phyloP scores from a whole-genome alignment of 2,113 vertebrate genomes.

The Muntiacus muntjak region DNA sequence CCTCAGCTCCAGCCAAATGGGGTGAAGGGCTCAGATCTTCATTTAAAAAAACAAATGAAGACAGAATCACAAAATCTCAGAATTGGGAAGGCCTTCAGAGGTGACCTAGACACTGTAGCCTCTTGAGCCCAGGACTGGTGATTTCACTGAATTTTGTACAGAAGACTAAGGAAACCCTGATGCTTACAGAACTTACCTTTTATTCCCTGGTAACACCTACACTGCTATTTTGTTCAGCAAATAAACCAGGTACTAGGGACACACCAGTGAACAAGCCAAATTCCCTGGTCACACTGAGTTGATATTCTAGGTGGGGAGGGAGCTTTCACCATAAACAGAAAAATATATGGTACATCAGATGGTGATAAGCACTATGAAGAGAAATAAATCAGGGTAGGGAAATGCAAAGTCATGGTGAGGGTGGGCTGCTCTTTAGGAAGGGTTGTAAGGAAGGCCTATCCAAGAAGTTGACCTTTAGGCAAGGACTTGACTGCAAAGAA shows the following conservation, averaged over 20 bases:
- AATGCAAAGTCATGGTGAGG: background rate
- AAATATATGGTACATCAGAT: background rate
- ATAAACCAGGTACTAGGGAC: background rate
- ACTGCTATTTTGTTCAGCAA: background rate
- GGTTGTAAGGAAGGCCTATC: background rate
- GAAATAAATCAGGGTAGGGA: background rate
- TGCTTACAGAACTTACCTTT: background rate
- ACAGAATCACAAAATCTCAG: background rate
- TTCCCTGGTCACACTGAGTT: background rate
- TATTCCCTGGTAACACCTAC: background rate
- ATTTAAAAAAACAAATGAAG: background rate
- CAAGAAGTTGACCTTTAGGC: background rate
- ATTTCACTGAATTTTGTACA: background rate
- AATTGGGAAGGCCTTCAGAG: background rate
- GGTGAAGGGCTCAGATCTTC: background rate
- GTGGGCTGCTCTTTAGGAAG: background rate
- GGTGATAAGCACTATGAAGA: background rate
- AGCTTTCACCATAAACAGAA: background rate
- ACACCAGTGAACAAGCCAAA: background rate
- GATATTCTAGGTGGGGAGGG: background rate
- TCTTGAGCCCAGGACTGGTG: background rate
- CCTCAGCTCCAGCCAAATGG: background rate
- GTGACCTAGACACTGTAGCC: background rate
- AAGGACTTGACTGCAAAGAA: background rate
- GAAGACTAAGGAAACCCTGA: background rate